Percentiles rank a stretch among this genome's conserved stretches.
Evolutionary conservation across 2,888 invertebrate genomes (phyloP).

Genomic region (Barypeithes pellucidus): DNA sequence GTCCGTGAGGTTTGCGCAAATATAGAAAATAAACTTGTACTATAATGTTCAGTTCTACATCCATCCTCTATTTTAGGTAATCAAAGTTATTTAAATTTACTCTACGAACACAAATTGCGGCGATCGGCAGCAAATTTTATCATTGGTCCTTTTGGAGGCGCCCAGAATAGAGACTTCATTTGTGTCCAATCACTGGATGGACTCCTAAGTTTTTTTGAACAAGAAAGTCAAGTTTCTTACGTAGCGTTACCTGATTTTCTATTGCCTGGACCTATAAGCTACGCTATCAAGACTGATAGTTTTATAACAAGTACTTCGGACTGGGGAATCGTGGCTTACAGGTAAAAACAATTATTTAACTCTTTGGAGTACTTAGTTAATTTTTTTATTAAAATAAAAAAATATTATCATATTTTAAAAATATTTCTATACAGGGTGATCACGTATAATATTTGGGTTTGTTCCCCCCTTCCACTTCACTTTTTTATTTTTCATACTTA

Average conservation of each 20-base stretch:
- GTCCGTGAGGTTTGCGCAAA: no score
- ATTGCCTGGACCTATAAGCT: constrained; percentile 89
- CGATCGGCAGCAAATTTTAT: constrained; percentile 85
- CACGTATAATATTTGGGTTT: no score
- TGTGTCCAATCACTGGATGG: constrained; percentile 95
- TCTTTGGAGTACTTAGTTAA: no score
- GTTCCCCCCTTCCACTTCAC: no score
- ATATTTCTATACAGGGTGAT: no score
- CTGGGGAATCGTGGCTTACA: constrained; percentile 90
- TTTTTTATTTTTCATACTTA: no score
- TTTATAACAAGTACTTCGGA: constrained; percentile 88
- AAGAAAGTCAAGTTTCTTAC: constrained; percentile 90
- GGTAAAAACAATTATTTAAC: constrained; percentile 71
- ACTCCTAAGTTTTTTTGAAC: constrained; percentile 91
- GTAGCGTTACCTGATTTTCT: constrained; percentile 86
- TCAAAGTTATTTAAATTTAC: constrained; percentile 79
- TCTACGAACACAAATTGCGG: constrained; percentile 87
- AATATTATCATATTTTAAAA: no score
- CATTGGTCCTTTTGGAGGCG: constrained; percentile 90
- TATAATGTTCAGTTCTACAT: no score
- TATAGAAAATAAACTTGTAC: no score
- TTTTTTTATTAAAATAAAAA: no score
- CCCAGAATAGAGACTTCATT: constrained; percentile 87
- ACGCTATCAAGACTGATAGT: constrained; percentile 86
- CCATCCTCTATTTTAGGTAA: constrained; percentile 78